A percentile compares a stretch with the other conserved stretches of the same genome.
Evolutionary conservation across 2,797 vertebrate genomes (phyloP).

Genomic region (Mormyrops attenuatus): DNA sequence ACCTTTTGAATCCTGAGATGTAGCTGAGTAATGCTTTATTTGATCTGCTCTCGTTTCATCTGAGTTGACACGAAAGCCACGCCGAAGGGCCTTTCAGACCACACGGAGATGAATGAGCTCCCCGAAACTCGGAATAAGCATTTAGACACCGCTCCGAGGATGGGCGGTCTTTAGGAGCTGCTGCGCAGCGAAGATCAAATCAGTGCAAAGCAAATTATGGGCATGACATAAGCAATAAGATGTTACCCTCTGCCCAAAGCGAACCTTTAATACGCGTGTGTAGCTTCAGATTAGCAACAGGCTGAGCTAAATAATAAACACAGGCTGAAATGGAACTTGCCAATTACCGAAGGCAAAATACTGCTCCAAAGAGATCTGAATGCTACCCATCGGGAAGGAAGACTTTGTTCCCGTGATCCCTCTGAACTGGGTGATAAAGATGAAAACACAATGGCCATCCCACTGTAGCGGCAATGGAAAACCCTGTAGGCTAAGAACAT

Average conservation of each 20-base stretch:
- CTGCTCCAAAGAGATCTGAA: neutral
- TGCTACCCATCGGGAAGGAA: neutral
- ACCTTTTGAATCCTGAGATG: slow-evolving; percentile 20
- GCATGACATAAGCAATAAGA: neutral
- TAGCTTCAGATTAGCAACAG: neutral
- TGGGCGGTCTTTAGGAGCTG: slow-evolving; percentile 24
- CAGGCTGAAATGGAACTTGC: neutral
- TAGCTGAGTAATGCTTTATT: slow-evolving; percentile 22
- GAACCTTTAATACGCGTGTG: neutral
- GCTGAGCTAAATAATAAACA: neutral
- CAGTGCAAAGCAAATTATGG: slow-evolving; percentile 26
- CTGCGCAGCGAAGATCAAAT: slow-evolving; percentile 32
- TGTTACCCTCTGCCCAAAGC: slow-evolving; percentile 28
- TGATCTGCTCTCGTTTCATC: slow-evolving; percentile 13
- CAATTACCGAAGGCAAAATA: neutral
- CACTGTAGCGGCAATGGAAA: neutral
- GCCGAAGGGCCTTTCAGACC: neutral
- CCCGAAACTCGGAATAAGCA: neutral
- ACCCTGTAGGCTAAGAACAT: neutral
- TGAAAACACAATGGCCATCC: neutral
- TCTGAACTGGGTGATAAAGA: neutral
- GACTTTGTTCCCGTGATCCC: neutral
- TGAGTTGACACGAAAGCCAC: neutral
- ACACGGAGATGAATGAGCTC: slow-evolving; percentile 2
- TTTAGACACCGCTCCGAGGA: slow-evolving; percentile 23